Conservation (phyloP, 2,113 vertebrate species). For the Acanthochromis polyacanthus region DNA sequence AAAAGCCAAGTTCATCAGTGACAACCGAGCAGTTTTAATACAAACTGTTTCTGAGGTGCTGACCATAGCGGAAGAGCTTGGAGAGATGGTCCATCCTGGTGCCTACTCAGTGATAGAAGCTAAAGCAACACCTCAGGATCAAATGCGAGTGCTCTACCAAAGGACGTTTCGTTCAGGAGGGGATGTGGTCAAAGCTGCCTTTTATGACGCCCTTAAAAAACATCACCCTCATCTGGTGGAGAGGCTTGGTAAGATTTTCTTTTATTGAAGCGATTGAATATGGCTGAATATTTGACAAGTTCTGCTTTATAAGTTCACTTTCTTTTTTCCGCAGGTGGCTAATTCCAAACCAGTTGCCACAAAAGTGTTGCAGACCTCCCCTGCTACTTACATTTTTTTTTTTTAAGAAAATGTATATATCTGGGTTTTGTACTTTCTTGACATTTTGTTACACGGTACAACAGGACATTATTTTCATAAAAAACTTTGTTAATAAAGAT, state of each 20-base stretch:
- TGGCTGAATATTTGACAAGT: not conserved
- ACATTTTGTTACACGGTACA: no score
- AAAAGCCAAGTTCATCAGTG: conserved; percentile 60
- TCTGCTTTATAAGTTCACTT: not conserved
- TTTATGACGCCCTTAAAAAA: conserved; percentile 55
- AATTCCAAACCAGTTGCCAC: not conserved
- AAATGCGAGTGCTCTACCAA: conserved; percentile 2
- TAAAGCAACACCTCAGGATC: accelerated
- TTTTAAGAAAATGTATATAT: not conserved
- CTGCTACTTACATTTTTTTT: not conserved
- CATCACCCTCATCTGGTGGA: conserved; percentile 9
- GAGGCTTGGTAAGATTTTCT: conserved; percentile 32
- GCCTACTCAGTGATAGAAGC: not conserved
- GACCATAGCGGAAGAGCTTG: conserved; percentile 43
- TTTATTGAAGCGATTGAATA: not conserved
- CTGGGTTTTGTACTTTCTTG: no score
- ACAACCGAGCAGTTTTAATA: not conserved
- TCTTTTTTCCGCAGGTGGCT: conserved; percentile 26
- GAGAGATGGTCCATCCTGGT: conserved; percentile 45
- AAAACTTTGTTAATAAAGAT: not conserved
- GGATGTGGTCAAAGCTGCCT: conserved; percentile 40
- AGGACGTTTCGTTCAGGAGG: conserved; percentile 8
- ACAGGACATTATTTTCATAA: no score
- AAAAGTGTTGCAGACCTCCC: not conserved
- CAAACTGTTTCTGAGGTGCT: not conserved